Conservation (phyloP, 2,888 invertebrate species). For the Parnassius smintheus region DNA sequence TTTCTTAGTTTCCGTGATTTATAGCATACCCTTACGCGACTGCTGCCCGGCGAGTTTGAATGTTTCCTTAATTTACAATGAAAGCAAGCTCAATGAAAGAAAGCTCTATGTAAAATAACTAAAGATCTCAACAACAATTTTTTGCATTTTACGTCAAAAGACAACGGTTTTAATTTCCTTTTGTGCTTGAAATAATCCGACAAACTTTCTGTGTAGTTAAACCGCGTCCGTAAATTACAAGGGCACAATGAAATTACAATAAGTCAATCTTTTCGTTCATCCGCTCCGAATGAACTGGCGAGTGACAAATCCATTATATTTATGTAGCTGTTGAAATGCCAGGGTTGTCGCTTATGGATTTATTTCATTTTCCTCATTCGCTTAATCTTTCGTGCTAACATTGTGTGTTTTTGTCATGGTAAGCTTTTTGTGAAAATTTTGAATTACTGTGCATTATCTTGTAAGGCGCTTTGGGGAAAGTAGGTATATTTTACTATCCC, state of each 20-base stretch:
- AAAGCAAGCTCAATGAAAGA: background rate
- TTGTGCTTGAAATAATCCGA: slow-evolving; percentile 7
- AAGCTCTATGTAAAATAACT: slow-evolving; percentile 20
- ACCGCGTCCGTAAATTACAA: slow-evolving; percentile 34
- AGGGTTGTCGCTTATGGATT: slow-evolving; percentile 43
- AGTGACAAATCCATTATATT: slow-evolving; percentile 62
- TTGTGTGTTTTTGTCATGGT: background rate
- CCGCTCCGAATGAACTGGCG: slow-evolving; percentile 48
- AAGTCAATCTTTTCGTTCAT: slow-evolving; percentile 43
- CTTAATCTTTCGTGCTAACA: slow-evolving; percentile 17
- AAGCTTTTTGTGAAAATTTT: background rate
- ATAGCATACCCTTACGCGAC: too few relatives aligned
- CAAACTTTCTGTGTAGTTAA: slow-evolving; percentile 28
- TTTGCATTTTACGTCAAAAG: background rate
- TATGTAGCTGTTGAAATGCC: slow-evolving; percentile 44
- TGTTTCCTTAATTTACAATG: slow-evolving; percentile 16
- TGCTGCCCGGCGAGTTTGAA: background rate
- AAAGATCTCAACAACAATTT: background rate
- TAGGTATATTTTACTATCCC: too few relatives aligned
- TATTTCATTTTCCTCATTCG: slow-evolving; percentile 27
- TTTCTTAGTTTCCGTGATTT: too few relatives aligned
- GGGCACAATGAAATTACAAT: slow-evolving; percentile 48
- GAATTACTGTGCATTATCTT: background rate
- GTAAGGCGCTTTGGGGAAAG: too few relatives aligned
- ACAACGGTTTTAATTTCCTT: background rate